Conservation (phyloP, 1,140 invertebrate species). For the Brachionus sp. region DNA sequence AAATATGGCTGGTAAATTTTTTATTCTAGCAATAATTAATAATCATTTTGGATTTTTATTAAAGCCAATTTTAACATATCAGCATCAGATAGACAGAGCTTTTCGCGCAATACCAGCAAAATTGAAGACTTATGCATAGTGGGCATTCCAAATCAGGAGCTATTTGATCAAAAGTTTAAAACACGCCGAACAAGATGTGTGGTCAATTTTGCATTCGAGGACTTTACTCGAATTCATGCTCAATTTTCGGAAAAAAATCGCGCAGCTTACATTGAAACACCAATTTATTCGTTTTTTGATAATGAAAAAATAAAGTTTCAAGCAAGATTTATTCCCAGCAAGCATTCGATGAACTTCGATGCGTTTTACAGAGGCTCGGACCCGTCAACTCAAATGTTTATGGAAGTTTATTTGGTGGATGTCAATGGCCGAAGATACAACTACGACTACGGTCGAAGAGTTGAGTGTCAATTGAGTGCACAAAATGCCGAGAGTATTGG, state of each 20-base stretch:
- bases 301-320: conserved; percentile 40
- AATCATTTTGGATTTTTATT: neutral
- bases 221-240: conserved; percentile 31
- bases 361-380: conserved; percentile 5
- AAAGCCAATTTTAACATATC: neutral
- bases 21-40: neutral
- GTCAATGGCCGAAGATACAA: neutral
- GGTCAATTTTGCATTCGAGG: conserved; percentile 8
- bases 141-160: neutral
- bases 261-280: neutral
- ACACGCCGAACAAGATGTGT: conserved; percentile 19
- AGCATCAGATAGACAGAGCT: neutral
- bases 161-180: neutral
- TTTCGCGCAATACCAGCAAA: neutral
- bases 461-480: conserved; percentile 17
- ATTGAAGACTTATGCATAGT: neutral
- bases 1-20: neutral
- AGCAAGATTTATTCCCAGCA: neutral
- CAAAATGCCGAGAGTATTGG: neutral
- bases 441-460: conserved; percentile 5
- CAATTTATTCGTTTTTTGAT: conserved; percentile 4
- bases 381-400: conserved; percentile 19
- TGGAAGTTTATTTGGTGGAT: conserved; percentile 5
- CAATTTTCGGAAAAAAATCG: conserved; percentile 36
- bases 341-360: conserved; percentile 16